A percentile compares a stretch with the other conserved stretches of the same genome.
phyloP scores from a whole-genome alignment of 2,797 vertebrate species.

The Sternotherus odoratus region DNA sequence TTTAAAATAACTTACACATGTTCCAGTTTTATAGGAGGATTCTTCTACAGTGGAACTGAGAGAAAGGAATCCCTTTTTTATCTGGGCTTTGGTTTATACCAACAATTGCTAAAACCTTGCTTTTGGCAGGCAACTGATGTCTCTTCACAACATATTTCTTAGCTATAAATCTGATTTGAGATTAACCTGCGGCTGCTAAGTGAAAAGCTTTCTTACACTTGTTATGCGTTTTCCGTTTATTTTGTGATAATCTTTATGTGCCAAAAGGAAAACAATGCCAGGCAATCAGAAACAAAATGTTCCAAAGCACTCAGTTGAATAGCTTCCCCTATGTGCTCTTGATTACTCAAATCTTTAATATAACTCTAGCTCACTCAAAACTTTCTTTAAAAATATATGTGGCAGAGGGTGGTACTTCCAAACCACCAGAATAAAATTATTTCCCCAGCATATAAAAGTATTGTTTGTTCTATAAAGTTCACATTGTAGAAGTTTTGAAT shows the following conservation, averaged over 20 bases:
- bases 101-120: neutral
- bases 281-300: slow-evolving; percentile 24
- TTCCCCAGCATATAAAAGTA: slow-evolving; percentile 49
- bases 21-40: neutral
- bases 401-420: slow-evolving; percentile 43
- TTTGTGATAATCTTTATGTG: neutral
- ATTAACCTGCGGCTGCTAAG: neutral
- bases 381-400: neutral
- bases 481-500: slow-evolving; percentile 69
- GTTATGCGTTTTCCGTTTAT: neutral
- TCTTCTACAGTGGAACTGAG: neutral
- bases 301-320: slow-evolving; percentile 8
- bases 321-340: slow-evolving; percentile 43
- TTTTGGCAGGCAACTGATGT: accelerated
- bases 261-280: neutral
- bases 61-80: neutral
- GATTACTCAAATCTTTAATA: slow-evolving; percentile 59
- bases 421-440: slow-evolving; percentile 73
- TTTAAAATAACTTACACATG: neutral
- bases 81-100: neutral
- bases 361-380: slow-evolving; percentile 39
- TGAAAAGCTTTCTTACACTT: neutral
- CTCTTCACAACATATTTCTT: slow-evolving; percentile 7
- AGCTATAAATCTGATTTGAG: neutral
- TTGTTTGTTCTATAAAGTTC: slow-evolving; percentile 69